These are phyloP conservation scores for Cervus canadensis DNA, from an alignment of 2,113 vertebrate species.

Conservation along the genomic window DNA sequence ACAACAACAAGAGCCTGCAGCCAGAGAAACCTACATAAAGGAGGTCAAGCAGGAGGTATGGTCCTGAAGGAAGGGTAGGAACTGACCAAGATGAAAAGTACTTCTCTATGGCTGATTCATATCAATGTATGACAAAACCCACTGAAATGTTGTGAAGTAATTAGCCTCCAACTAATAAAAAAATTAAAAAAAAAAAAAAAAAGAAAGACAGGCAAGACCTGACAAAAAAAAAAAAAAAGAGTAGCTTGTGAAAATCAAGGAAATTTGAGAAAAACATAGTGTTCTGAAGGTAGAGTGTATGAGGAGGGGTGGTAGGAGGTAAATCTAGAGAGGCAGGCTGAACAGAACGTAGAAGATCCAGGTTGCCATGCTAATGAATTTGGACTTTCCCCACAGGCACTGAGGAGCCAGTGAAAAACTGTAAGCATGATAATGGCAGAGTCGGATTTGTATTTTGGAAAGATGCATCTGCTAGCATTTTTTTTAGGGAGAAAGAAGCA, in stretches of 20 bases:
- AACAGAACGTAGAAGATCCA: neutral
- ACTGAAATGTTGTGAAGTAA: no score
- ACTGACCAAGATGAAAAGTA: constrained; percentile 25
- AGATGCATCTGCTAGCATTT: neutral
- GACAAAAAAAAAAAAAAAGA: neutral
- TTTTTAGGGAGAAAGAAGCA: neutral
- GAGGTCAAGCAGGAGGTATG: neutral
- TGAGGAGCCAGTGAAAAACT: neutral
- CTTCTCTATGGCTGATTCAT: neutral
- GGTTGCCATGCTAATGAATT: neutral
- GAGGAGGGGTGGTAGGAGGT: neutral
- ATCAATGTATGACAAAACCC: no score
- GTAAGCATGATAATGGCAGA: neutral
- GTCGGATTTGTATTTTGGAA: neutral
- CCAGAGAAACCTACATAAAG: neutral
- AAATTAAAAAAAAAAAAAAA: no score
- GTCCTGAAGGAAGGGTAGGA: neutral
- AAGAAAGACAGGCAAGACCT: no score
- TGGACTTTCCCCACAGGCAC: neutral
- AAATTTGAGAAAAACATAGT: neutral
- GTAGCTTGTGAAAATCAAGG: neutral
- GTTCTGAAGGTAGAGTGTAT: neutral
- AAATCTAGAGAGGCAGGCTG: neutral
- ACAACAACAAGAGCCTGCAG: neutral
- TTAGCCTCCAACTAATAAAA: no score